Evolutionary conservation across 2,888 invertebrate genomes (phyloP).

Genomic region (Scaptodrosophila latifasciaeformis): DNA sequence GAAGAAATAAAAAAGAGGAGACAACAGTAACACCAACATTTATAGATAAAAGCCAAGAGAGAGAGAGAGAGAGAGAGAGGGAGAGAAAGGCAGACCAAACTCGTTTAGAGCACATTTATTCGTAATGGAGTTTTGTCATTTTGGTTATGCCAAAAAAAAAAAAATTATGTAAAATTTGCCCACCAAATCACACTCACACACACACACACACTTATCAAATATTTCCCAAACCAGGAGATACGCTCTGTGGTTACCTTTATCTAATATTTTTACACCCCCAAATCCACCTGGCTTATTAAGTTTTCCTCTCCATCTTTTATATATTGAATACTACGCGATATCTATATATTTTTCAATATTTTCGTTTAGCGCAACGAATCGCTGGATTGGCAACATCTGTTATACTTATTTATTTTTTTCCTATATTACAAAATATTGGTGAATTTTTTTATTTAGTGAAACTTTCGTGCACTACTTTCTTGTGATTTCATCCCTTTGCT

Average conservation of each 20-base stretch:
- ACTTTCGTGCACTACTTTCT: neutral
- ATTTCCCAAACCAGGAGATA: neutral
- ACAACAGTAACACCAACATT: constrained; percentile 4
- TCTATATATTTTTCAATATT: constrained; percentile 5
- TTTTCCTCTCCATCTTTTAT: constrained; percentile 18
- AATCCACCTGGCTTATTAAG: constrained; percentile 45
- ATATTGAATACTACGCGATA: constrained; percentile 34
- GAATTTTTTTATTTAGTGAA: constrained; percentile 38
- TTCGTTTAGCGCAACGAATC: constrained; percentile 31
- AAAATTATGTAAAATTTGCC: constrained; percentile 32
- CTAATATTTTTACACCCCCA: neutral
- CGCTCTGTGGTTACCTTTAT: neutral
- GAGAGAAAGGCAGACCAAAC: neutral
- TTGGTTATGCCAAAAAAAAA: constrained; percentile 22
- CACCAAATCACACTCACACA: neutral
- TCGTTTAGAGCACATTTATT: constrained; percentile 20
- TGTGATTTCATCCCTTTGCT: too few relatives aligned
- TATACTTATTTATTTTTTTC: constrained; percentile 24
- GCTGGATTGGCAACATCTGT: constrained; percentile 32
- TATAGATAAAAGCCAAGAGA: constrained; percentile 25
- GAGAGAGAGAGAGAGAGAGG: constrained; percentile 19
- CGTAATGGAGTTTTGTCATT: constrained; percentile 65
- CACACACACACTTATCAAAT: constrained; percentile 11
- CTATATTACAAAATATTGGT: constrained; percentile 31
- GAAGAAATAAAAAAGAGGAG: constrained; percentile 21